These are phyloP conservation scores for Gortyna flavago DNA, from an alignment of 2,888 invertebrate genomes.

Conservation along the genomic window DNA sequence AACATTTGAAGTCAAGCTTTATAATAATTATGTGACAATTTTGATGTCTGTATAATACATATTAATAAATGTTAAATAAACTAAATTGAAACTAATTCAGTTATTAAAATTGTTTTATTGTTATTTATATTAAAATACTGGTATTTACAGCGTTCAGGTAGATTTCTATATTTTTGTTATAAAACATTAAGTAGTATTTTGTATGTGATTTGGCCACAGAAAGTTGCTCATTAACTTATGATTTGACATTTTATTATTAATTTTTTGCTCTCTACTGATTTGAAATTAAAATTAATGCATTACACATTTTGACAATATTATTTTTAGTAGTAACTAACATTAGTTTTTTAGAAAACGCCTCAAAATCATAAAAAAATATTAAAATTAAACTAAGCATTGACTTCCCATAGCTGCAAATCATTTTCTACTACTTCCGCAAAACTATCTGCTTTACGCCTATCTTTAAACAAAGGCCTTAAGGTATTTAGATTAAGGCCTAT, in stretches of 20 bases:
- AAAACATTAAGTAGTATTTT: conserved; percentile 12
- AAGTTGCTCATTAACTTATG: too few species aligned
- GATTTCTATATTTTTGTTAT: background rate
- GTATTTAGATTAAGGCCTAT: conserved; percentile 94
- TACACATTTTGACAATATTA: too few species aligned
- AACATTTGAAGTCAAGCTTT: conserved; percentile 49
- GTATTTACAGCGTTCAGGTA: conserved; percentile 35
- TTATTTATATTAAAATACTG: conserved; percentile 58
- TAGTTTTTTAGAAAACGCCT: background rate
- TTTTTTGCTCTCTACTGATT: too few species aligned
- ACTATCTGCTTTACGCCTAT: conserved; percentile 92
- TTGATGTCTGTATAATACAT: conserved; percentile 37
- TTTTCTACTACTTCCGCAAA: conserved; percentile 96
- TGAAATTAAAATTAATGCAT: too few species aligned
- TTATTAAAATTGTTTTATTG: conserved; percentile 57
- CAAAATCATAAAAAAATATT: conserved; percentile 3
- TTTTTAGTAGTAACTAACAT: conserved; percentile 27
- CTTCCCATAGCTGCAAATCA: conserved; percentile 95
- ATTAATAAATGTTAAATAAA: conserved; percentile 49
- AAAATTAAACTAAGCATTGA: conserved; percentile 75
- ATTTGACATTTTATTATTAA: too few species aligned
- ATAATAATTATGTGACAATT: conserved; percentile 45
- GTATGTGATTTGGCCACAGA: background rate
- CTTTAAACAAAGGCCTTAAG: conserved; percentile 93
- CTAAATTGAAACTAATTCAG: conserved; percentile 48